These are phyloP conservation scores for Sebastes wilsoni DNA, from an alignment of 2,797 vertebrate genomes.

Conservation along the genomic window DNA sequence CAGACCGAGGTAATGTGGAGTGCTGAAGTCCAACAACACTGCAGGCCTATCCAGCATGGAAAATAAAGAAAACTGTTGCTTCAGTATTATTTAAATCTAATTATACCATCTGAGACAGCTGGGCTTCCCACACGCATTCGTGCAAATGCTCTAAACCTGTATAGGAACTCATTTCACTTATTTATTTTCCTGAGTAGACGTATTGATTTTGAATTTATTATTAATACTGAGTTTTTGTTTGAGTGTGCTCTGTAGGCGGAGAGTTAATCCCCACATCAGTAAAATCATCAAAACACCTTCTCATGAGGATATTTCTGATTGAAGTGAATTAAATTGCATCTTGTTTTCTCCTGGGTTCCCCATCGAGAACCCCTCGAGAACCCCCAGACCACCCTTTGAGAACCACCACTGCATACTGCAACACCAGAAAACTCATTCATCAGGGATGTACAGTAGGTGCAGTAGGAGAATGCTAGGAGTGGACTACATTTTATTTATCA, in stretches of 20 bases:
- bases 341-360: neutral
- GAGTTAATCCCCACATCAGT: constrained; percentile 29
- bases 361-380: neutral
- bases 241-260: neutral
- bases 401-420: neutral
- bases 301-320: neutral
- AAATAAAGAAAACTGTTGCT: constrained; percentile 43
- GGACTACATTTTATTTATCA: too few relatives aligned
- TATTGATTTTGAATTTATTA: neutral
- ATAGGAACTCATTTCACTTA: neutral
- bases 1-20: constrained; percentile 25
- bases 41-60: constrained; percentile 8
- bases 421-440: neutral
- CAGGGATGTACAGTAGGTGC: neutral
- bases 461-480: too few relatives aligned
- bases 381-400: constrained; percentile 1
- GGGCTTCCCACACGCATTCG: neutral
- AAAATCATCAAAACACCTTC: neutral
- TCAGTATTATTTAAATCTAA: constrained; percentile 38
- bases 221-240: neutral
- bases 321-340: neutral
- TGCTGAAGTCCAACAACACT: constrained; percentile 25
- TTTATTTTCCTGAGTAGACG: neutral
- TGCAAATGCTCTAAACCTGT: neutral
- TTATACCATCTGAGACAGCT: constrained; percentile 32